A percentile compares a stretch with the other conserved stretches of the same genome.
phyloP scores from a whole-genome alignment of 2,888 invertebrate genomes.

The Cryptus armator region DNA sequence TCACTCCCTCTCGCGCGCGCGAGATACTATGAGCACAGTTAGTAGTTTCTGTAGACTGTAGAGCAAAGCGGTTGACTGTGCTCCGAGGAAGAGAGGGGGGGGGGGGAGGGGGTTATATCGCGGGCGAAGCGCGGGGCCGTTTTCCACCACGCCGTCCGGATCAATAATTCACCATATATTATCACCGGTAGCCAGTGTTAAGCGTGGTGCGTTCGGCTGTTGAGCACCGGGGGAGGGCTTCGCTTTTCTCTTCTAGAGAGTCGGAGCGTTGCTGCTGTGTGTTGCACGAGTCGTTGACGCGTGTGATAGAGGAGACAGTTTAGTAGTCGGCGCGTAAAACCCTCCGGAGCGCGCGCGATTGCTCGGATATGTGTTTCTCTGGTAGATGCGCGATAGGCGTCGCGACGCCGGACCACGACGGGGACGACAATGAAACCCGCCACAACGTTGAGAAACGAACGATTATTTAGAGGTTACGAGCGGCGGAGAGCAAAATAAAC shows the following conservation, averaged over 20 bases:
- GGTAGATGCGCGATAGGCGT: constrained; percentile 10
- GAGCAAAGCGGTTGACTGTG: constrained; percentile 7
- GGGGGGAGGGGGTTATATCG: constrained; percentile 15
- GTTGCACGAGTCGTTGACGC: constrained; percentile 10
- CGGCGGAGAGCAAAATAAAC: not conserved
- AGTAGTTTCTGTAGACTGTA: constrained; percentile 44
- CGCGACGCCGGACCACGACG: constrained; percentile 22
- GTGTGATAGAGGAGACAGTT: constrained; percentile 1
- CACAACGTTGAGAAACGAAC: constrained; percentile 2
- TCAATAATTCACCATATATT: constrained; percentile 82
- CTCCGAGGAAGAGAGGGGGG: not conserved
- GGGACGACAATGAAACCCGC: constrained; percentile 3
- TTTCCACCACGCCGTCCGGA: constrained; percentile 80
- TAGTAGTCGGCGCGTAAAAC: not conserved
- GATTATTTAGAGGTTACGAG: constrained; percentile 19
- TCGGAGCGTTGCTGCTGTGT: not conserved
- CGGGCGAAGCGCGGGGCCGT: constrained; percentile 67
- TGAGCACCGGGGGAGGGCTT: constrained; percentile 3
- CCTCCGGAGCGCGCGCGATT: constrained; percentile 4
- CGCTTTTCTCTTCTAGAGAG: not conserved
- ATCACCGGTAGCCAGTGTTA: constrained; percentile 67
- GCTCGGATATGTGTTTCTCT: not conserved
- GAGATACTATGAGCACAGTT: constrained; percentile 1
- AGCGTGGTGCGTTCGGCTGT: constrained; percentile 43
- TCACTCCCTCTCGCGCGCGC: constrained; percentile 37